Conservation (phyloP, 2,797 vertebrate species). For the Hypotaenidia philippensis region DNA sequence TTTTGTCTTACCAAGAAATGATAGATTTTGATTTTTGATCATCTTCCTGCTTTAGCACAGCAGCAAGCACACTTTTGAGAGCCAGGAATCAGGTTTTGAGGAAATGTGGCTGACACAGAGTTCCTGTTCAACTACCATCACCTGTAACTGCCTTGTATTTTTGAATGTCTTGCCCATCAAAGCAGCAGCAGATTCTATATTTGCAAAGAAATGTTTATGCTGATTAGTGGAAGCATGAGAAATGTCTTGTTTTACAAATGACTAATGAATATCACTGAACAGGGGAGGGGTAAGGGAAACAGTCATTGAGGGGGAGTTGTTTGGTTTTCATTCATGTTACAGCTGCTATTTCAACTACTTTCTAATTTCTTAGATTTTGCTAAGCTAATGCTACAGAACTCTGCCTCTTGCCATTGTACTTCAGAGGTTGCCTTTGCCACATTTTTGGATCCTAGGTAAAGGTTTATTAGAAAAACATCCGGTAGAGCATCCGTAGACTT, state of each 20-base stretch:
- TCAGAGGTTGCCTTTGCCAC: background rate
- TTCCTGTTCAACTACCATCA: background rate
- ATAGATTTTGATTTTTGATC: background rate
- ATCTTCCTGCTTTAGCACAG: background rate
- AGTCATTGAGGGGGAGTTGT: rapidly evolving
- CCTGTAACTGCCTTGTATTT: background rate
- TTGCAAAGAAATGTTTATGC: background rate
- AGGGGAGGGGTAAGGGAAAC: background rate
- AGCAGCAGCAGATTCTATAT: background rate
- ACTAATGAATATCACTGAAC: background rate
- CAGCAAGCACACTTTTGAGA: background rate
- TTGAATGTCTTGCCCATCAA: background rate
- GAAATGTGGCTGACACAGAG: background rate
- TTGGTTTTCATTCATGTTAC: background rate
- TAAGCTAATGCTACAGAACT: background rate
- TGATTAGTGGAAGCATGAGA: background rate
- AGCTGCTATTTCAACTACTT: background rate
- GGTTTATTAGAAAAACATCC: background rate
- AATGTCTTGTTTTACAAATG: background rate
- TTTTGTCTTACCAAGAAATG: background rate
- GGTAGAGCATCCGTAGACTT: background rate
- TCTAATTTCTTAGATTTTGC: background rate
- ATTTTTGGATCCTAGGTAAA: background rate
- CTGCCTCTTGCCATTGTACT: background rate
- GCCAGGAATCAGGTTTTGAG: background rate